Evolutionary conservation across 2,888 invertebrate species (phyloP).

Genomic region (Argynnis bischoffii): DNA sequence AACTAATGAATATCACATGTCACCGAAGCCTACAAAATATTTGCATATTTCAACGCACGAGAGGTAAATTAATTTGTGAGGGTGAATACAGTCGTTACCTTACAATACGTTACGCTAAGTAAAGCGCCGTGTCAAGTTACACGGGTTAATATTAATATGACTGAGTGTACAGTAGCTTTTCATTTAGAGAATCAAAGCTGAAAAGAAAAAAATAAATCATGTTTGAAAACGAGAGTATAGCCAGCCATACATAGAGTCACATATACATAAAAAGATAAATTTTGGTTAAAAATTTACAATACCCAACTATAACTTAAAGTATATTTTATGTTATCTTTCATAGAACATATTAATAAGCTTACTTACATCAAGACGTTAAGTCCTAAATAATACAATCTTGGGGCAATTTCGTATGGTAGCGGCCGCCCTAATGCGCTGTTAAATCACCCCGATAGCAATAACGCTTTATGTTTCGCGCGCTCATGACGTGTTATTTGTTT

Average conservation of each 20-base stretch:
- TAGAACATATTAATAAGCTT: too few relatives aligned
- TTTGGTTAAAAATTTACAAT: too few relatives aligned
- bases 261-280: too few relatives aligned
- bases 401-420: neutral
- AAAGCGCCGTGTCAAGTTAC: constrained; percentile 4
- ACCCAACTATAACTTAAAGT: too few relatives aligned
- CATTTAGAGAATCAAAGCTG: neutral
- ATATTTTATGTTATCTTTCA: too few relatives aligned
- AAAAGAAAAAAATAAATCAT: too few relatives aligned
- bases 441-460: constrained; percentile 28
- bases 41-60: constrained; percentile 41
- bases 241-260: too few relatives aligned
- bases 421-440: constrained; percentile 12
- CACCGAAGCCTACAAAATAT: constrained; percentile 30
- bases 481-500: constrained; percentile 34
- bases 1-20: constrained; percentile 37
- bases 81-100: constrained; percentile 5
- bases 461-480: constrained; percentile 25
- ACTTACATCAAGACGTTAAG: too few relatives aligned
- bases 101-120: neutral
- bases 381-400: too few relatives aligned
- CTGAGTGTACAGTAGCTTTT: neutral
- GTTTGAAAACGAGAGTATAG: too few relatives aligned
- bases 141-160: neutral
- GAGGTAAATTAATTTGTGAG: constrained; percentile 44